A percentile compares a stretch with the other conserved stretches of the same genome.
Evolutionary conservation across 2,113 vertebrate genomes (phyloP).

Genomic region (Neomonachus schauinslandi): DNA sequence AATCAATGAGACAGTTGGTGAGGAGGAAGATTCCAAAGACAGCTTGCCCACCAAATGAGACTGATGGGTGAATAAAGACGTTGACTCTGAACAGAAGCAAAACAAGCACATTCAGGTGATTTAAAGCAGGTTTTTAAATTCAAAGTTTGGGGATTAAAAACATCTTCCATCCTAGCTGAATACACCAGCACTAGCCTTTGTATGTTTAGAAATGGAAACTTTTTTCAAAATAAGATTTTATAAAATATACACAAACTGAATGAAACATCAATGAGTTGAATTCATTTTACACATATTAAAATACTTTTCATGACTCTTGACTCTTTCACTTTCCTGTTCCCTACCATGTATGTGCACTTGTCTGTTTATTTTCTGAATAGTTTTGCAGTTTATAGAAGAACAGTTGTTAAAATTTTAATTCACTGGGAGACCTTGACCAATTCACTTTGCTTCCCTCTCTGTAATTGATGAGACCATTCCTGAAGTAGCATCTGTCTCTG

Average conservation of each 20-base stretch:
- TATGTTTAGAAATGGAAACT: neutral
- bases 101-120: neutral
- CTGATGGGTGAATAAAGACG: conserved; percentile 39
- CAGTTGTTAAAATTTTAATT: neutral
- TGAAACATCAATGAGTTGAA: neutral
- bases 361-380: neutral
- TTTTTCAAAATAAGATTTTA: neutral
- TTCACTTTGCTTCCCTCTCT: neutral
- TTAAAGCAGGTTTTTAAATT: neutral
- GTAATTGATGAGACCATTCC: neutral
- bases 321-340: neutral
- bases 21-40: conserved; percentile 79
- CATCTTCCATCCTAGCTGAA: neutral
- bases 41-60: conserved; percentile 32
- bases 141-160: neutral
- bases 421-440: neutral
- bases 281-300: neutral
- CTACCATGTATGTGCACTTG: neutral
- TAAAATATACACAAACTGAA: neutral
- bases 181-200: neutral
- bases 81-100: conserved; percentile 10
- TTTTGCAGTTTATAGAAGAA: neutral
- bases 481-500: neutral
- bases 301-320: neutral
- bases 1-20: conserved; percentile 81